These are phyloP conservation scores for Rhynchopsitta pachyrhyncha DNA, from an alignment of 2,113 vertebrate genomes.

Conservation along the genomic window DNA sequence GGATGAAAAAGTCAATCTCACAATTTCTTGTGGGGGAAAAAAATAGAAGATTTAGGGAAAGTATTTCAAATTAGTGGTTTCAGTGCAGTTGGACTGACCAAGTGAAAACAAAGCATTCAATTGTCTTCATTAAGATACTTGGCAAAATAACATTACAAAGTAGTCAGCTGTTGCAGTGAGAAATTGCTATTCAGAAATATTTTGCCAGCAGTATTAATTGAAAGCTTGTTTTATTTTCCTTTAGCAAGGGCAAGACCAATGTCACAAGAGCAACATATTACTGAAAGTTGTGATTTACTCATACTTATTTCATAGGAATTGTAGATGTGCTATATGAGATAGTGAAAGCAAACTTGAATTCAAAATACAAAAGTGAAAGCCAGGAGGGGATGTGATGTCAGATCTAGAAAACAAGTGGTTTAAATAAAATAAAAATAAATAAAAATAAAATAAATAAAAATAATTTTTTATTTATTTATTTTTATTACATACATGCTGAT, in stretches of 20 bases:
- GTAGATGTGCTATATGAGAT: background rate
- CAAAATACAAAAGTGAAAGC: background rate
- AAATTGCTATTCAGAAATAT: background rate
- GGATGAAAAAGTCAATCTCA: background rate
- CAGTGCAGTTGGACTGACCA: background rate
- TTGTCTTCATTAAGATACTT: background rate
- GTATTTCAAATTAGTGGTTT: background rate
- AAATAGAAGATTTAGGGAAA: background rate
- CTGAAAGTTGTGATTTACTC: background rate
- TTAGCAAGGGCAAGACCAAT: background rate
- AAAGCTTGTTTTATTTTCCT: background rate
- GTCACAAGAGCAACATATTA: background rate
- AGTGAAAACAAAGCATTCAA: background rate
- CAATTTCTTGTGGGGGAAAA: background rate
- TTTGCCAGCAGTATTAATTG: background rate
- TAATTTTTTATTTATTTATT: background rate
- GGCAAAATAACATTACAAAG: background rate
- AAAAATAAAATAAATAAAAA: no score
- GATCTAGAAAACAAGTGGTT: background rate
- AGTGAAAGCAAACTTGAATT: background rate
- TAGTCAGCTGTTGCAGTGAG: background rate
- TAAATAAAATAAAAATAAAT: no score
- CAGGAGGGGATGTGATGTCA: background rate
- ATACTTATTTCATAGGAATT: background rate
- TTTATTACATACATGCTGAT: background rate